These are phyloP conservation scores for Lysandra coridon DNA, from an alignment of 2,888 invertebrate species.

Conservation along the genomic window DNA sequence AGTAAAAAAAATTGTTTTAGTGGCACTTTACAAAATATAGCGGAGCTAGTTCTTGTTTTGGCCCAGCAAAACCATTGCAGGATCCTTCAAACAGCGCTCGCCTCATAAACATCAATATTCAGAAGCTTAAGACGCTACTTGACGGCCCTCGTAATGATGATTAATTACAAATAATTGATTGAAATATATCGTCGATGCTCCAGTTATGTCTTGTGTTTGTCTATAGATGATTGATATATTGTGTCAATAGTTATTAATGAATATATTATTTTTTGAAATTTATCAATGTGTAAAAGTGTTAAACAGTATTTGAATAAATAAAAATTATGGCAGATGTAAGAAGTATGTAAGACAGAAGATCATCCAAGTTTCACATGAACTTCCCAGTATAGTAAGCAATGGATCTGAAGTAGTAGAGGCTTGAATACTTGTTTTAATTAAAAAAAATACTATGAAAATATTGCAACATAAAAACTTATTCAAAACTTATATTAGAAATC, in stretches of 20 bases:
- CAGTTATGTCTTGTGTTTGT: slow-evolving; percentile 9
- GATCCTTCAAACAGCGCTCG: slow-evolving; percentile 31
- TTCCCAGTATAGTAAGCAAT: no score
- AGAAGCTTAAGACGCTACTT: slow-evolving; percentile 37
- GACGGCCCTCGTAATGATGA: slow-evolving; percentile 39
- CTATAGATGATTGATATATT: slow-evolving; percentile 1
- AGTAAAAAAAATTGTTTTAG: background rate
- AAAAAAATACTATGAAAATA: background rate
- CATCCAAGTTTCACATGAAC: no score
- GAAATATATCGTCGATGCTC: slow-evolving; percentile 33
- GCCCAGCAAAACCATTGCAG: background rate
- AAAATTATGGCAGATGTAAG: background rate
- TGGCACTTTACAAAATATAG: no score
- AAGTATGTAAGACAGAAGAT: no score
- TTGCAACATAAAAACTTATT: background rate
- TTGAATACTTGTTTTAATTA: no score
- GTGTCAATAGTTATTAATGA: background rate
- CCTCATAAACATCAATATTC: slow-evolving; percentile 37
- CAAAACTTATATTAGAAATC: background rate
- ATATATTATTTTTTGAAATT: background rate
- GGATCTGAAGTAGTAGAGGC: no score
- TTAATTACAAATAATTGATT: slow-evolving; percentile 40
- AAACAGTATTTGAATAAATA: background rate
- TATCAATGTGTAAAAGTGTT: background rate
- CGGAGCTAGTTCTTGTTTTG: no score